phyloP scores from a whole-genome alignment of 2,888 invertebrate genomes.

The Congeria kusceri region DNA sequence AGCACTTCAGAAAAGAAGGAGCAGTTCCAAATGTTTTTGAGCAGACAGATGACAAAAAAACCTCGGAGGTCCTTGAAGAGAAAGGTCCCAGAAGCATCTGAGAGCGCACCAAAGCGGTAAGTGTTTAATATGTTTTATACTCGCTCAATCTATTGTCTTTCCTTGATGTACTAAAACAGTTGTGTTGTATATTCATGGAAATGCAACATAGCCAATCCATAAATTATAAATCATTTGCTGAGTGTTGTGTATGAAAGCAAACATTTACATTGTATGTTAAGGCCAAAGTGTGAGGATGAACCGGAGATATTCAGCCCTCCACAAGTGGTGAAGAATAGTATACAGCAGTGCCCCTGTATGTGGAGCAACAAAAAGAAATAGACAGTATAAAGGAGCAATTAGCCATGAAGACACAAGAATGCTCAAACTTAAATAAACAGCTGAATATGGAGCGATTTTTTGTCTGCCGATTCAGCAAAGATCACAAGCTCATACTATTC shows the following conservation, averaged over 20 bases:
- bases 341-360: background rate
- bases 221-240: too few relatives aligned
- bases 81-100: background rate
- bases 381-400: background rate
- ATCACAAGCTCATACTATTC: slow-evolving; percentile 25
- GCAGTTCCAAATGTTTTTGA: background rate
- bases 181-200: too few relatives aligned
- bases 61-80: background rate
- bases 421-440: slow-evolving; percentile 1
- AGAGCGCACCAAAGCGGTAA: background rate
- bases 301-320: background rate
- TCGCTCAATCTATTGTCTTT: background rate
- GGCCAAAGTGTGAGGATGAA: background rate
- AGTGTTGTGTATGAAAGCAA: too few relatives aligned
- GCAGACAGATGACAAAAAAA: background rate
- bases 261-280: background rate
- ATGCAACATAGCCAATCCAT: too few relatives aligned
- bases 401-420: background rate
- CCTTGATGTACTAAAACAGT: background rate
- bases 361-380: background rate
- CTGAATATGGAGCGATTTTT: slow-evolving; percentile 9
- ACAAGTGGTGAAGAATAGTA: background rate
- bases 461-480: background rate
- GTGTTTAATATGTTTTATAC: background rate
- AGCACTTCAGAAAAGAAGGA: background rate